Conservation (phyloP, 2,113 vertebrate species). For the Brachypteracias leptosomus region DNA sequence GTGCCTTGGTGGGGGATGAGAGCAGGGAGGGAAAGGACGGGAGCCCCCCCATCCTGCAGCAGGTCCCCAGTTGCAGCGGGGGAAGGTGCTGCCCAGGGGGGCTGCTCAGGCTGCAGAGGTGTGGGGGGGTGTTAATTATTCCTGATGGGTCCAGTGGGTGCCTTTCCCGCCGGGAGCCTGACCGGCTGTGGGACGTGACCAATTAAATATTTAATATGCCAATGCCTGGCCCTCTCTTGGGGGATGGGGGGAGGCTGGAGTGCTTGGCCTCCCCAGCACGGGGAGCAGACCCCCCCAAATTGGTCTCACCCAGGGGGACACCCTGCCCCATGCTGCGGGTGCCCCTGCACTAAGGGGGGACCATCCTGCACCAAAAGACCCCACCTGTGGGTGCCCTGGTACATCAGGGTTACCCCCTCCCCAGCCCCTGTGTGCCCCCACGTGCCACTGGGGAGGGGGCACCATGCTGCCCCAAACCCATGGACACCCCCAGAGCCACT, state of each 20-base stretch:
- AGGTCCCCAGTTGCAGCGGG: not conserved
- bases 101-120: not conserved
- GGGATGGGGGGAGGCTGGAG: not conserved
- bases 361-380: not conserved
- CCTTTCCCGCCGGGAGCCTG: not conserved
- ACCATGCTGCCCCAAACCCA: not conserved
- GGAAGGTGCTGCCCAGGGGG: not conserved
- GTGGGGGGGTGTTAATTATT: not conserved
- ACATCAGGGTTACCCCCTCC: not conserved
- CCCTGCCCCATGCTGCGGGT: fast-evolving
- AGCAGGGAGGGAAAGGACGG: not conserved
- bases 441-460: too few relatives aligned
- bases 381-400: not conserved
- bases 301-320: not conserved
- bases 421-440: not conserved
- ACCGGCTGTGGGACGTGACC: not conserved
- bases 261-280: fast-evolving
- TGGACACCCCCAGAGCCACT: not conserved
- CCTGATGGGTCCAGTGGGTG: not conserved
- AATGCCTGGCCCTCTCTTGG: not conserved
- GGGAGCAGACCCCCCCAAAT: too few relatives aligned
- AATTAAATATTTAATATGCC: conserved; percentile 51
- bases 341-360: not conserved
- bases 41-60: not conserved
- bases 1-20: not conserved